phyloP scores from a whole-genome alignment of 92 coral and sea anemone species.

The Bergia sp. region DNA sequence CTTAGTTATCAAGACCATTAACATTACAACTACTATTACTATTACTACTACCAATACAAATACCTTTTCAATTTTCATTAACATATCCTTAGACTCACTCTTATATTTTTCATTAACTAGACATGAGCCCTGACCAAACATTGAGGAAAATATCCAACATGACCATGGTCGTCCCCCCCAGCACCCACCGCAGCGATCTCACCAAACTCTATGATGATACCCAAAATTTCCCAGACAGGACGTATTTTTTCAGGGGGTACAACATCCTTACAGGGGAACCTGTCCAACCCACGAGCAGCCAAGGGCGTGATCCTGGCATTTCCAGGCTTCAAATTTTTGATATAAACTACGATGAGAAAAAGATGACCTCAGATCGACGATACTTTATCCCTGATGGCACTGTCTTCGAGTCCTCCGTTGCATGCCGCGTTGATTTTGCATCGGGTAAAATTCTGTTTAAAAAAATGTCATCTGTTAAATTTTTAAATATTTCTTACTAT shows the following conservation, averaged over 20 bases:
- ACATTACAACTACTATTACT: no score
- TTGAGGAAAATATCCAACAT: not conserved
- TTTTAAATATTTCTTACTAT: no score
- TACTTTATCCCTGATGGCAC: conserved; percentile 7
- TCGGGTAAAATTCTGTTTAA: not conserved
- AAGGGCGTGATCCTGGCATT: conserved; percentile 15
- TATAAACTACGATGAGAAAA: not conserved
- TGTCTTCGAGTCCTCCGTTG: not conserved
- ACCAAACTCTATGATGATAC: not conserved
- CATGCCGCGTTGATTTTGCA: not conserved
- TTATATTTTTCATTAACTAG: not conserved
- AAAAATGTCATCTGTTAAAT: no score
- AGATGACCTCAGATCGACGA: not conserved
- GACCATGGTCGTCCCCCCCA: not conserved
- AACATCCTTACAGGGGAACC: not conserved
- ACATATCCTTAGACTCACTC: no score
- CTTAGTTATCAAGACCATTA: no score
- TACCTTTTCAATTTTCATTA: no score
- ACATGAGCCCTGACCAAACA: not conserved
- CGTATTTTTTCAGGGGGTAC: conserved; percentile 4
- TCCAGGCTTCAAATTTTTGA: not conserved
- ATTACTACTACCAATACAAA: no score
- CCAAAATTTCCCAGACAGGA: not conserved
- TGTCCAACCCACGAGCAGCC: not conserved
- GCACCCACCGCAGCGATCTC: not conserved